Base-by-base conservation (phyloP, 92 coral and sea anemone genomes). In the Zoanthus solanderi region DNA sequence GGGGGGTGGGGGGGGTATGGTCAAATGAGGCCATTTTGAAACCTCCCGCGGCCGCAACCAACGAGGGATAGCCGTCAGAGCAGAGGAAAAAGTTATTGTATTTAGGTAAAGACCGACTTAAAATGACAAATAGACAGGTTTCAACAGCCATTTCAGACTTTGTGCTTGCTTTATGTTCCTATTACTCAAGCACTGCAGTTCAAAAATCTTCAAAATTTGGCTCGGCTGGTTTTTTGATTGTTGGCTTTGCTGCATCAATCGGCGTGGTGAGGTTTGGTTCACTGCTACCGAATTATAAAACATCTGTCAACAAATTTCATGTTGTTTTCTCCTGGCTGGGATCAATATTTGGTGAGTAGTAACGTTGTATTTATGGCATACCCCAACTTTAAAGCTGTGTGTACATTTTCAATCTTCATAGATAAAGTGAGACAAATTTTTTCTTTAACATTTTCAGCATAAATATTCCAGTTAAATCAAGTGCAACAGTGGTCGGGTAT, bases 121-220 rank as follows among this genome's bases (percentile, higher is more conserved):
- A 50, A 48, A 73, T 75, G 82, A 53, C 72, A 14, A 67, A 30
- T 5, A 87, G 90, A 83, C 75, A 91, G 44, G 18, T 92, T 47
- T 95, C 98, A 47, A 97, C 97, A 15, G 97, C 98, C n/a, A 28
- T 97, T 56, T 97, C 99, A 10, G 99, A 97, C 87, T 87, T 92
- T 12, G 95, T 89, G 1, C 87, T 97, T 53, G 95, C 97, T 79
- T 65, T 90, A 6, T 88, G 94, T 60, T 93, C 96, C 29, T 94
- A 92, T 57, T 88, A 87, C 67, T 91, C 93, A 28, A 96, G 96
- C 13, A 72, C 78, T 54, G 67, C 81, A 13, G 90, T 93, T 7
- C 84, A 86, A 31, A 75, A 50, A n/a, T 13, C 44, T 47, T 91
- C 94, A 32, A 85, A 87, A 16, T 94, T 87, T 71, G 90, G 94